phyloP scores from a whole-genome alignment of 2,888 invertebrate species.

The Uropetala carovei region DNA sequence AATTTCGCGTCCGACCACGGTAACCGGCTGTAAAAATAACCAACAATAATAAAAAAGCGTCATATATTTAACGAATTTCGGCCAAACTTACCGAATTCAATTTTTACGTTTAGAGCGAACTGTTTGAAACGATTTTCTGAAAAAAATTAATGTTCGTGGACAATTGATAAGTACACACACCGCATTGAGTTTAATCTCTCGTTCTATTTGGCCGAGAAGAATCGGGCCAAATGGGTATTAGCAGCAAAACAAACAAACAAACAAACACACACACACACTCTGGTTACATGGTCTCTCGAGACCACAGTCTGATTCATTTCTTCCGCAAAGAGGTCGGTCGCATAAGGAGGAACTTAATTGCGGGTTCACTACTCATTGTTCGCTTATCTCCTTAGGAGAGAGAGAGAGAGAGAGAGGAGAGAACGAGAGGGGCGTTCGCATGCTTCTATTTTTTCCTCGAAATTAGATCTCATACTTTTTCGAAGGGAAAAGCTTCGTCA shows the following conservation, averaged over 20 bases:
- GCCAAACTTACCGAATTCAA: too few species aligned
- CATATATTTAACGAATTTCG: too few species aligned
- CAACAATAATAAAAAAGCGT: too few species aligned
- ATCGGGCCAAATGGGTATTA: not conserved
- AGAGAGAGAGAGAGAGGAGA: not conserved
- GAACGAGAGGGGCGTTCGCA: not conserved
- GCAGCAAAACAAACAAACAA: not conserved
- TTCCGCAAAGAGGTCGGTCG: not conserved
- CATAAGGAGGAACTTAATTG: conserved; percentile 18
- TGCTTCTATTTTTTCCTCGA: not conserved
- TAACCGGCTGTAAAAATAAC: too few species aligned
- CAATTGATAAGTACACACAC: too few species aligned
- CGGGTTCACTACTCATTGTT: conserved; percentile 26
- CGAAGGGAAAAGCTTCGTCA: not conserved
- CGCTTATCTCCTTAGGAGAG: conserved; percentile 36
- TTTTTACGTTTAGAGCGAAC: too few species aligned
- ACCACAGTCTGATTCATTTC: conserved; percentile 1
- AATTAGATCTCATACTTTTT: conserved; percentile 41
- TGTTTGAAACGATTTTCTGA: too few species aligned
- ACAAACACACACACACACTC: not conserved
- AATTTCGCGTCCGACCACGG: too few species aligned
- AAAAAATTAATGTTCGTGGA: too few species aligned
- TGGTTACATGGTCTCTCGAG: not conserved
- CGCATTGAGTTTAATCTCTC: too few species aligned
- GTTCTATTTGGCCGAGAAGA: not conserved